Conservation (phyloP, 92 coral and sea anemone genomes). For the Palythoa heliodiscus region DNA sequence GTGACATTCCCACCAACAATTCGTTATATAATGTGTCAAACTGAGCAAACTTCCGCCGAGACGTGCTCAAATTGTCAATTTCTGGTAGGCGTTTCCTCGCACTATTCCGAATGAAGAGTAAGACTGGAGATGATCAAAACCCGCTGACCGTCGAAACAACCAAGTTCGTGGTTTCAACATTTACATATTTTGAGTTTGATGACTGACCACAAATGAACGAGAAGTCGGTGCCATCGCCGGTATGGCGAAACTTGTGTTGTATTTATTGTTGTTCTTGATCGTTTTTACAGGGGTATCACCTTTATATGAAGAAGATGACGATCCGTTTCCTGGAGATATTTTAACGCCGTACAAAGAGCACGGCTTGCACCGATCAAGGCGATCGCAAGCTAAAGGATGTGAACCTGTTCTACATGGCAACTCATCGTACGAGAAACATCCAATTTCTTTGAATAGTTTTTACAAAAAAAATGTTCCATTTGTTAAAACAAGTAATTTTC, state of each 20-base stretch:
- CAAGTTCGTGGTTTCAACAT: neutral
- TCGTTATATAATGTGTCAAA: neutral
- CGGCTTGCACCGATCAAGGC: conserved; percentile 47
- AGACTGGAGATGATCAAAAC: conserved; percentile 8
- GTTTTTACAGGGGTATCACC: conserved; percentile 2
- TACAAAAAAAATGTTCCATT: conserved; percentile 50
- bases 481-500: conserved; percentile 61
- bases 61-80: neutral
- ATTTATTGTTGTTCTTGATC: neutral
- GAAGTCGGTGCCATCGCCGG: conserved; percentile 14
- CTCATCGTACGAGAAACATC: conserved; percentile 73
- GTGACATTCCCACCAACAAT: neutral
- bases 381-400: conserved; percentile 80
- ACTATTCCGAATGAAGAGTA: neutral
- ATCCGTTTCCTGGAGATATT: conserved; percentile 65
- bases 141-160: conserved; percentile 40
- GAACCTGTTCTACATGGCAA: conserved; percentile 84
- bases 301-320: conserved; percentile 43
- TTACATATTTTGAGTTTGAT: neutral
- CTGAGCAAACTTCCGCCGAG: neutral
- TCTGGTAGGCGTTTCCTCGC: conserved; percentile 35
- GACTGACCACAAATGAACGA: neutral
- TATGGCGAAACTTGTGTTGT: neutral
- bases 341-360: conserved; percentile 82
- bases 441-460: conserved; percentile 40